A percentile compares a stretch with the other conserved stretches of the same genome.
Evolutionary conservation across 2,113 vertebrate genomes (phyloP).

Genomic region (Ameiurus melas): DNA sequence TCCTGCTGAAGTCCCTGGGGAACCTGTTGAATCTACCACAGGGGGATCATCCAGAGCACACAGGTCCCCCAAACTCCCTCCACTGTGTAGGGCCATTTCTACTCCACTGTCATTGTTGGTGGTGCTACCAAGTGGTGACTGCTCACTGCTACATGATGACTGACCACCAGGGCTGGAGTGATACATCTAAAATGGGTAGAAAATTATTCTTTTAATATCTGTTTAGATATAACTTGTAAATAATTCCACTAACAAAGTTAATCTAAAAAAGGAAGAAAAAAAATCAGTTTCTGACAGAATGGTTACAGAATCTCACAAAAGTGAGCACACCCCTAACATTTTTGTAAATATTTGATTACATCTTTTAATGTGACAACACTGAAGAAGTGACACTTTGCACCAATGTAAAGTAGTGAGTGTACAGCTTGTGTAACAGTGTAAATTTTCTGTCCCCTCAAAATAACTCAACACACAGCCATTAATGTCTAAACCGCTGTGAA

Average conservation of each 20-base stretch:
- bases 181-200: constrained; percentile 79
- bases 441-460: no score
- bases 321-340: no score
- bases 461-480: no score
- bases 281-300: not conserved
- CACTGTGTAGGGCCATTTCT: constrained; percentile 93
- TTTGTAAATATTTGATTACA: no score
- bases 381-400: no score
- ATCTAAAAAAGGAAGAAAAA: not conserved
- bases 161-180: constrained; percentile 97
- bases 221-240: not conserved
- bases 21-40: constrained; percentile 84
- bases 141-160: constrained; percentile 98
- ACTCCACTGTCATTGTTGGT: constrained; percentile 98
- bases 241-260: not conserved
- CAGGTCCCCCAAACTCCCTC: constrained; percentile 96
- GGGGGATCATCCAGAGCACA: constrained; percentile 83
- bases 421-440: no score
- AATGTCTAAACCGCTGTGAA: no score
- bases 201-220: not conserved
- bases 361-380: no score
- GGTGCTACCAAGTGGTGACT: constrained; percentile 91
- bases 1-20: constrained; percentile 77
- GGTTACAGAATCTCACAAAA: not conserved
- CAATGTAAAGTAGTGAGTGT: no score